Conservation (phyloP, 1,140 invertebrate species). For the Drosophila pallidifrons region DNA sequence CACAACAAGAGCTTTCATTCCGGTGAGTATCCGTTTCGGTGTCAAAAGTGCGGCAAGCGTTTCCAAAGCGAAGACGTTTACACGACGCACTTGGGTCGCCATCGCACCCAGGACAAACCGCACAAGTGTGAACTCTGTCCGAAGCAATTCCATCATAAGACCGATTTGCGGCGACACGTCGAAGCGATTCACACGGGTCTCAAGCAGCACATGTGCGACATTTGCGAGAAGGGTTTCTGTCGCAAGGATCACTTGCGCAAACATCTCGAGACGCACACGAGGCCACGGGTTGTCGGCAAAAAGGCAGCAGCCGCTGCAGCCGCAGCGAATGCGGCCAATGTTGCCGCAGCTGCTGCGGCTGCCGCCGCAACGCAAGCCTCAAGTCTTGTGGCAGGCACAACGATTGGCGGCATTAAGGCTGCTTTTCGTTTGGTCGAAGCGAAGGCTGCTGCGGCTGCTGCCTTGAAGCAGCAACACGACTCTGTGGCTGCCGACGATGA, state of each 20-base stretch:
- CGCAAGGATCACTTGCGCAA: slow-evolving; percentile 98
- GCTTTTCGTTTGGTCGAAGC: not conserved
- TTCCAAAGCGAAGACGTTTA: slow-evolving; percentile 89
- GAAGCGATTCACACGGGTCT: slow-evolving; percentile 92
- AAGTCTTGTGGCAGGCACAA: not conserved
- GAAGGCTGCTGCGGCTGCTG: not conserved
- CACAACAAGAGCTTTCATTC: slow-evolving; percentile 95
- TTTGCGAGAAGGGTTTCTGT: slow-evolving; percentile 95
- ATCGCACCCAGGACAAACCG: slow-evolving; percentile 92
- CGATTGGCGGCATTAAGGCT: not conserved
- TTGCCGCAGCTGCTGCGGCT: not conserved
- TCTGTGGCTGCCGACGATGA: slow-evolving; percentile 38
- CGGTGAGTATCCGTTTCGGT: slow-evolving; percentile 94
- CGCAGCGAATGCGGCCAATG: slow-evolving; percentile 10
- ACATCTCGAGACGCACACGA: slow-evolving; percentile 93
- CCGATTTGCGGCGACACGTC: slow-evolving; percentile 94
- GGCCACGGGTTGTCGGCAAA: slow-evolving; percentile 74
- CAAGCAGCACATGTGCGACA: slow-evolving; percentile 92
- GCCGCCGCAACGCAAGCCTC: slow-evolving; percentile 3
- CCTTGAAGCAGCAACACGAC: slow-evolving; percentile 37
- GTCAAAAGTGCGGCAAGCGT: slow-evolving; percentile 92
- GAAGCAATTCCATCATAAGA: slow-evolving; percentile 95
- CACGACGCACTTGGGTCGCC: slow-evolving; percentile 90
- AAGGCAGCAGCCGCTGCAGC: slow-evolving; percentile 63
- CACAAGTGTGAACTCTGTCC: slow-evolving; percentile 95